A percentile compares a stretch with the other conserved stretches of the same genome.
phyloP scores from a whole-genome alignment of 2,797 vertebrate species.

The Loris lydekkerianus region DNA sequence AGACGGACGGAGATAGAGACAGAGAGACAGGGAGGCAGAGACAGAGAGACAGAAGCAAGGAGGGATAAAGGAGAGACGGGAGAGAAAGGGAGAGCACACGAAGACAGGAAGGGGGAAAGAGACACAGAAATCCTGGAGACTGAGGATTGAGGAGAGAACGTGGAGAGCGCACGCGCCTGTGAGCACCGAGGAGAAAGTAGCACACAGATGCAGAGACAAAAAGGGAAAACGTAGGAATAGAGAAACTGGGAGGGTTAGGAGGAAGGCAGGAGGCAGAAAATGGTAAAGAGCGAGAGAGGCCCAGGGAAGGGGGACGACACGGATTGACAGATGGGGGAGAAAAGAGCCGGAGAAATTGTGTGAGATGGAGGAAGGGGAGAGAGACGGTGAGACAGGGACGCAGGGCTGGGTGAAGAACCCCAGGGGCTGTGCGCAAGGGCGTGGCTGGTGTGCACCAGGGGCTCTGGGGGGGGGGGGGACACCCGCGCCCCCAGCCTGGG shows the following conservation, averaged over 20 bases:
- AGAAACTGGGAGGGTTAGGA: not conserved
- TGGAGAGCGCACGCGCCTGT: not conserved
- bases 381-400: not conserved
- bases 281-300: not conserved
- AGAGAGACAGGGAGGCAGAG: not conserved
- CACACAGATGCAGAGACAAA: not conserved
- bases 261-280: not conserved
- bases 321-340: not conserved
- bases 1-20: not conserved
- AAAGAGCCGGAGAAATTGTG: not conserved
- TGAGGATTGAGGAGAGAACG: not conserved
- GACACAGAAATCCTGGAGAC: not conserved
- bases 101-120: not conserved
- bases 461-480: not conserved
- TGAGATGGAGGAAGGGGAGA: not conserved
- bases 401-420: not conserved
- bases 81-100: not conserved
- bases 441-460: not conserved
- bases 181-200: not conserved
- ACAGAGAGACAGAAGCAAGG: not conserved
- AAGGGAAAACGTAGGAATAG: not conserved
- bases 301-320: not conserved
- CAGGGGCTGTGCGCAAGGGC: rapidly evolving
- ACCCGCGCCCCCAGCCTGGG: not conserved
- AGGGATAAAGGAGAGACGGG: not conserved